Base-by-base conservation (phyloP, 92 coral and sea anemone genomes). In the Ricordea florida region DNA sequence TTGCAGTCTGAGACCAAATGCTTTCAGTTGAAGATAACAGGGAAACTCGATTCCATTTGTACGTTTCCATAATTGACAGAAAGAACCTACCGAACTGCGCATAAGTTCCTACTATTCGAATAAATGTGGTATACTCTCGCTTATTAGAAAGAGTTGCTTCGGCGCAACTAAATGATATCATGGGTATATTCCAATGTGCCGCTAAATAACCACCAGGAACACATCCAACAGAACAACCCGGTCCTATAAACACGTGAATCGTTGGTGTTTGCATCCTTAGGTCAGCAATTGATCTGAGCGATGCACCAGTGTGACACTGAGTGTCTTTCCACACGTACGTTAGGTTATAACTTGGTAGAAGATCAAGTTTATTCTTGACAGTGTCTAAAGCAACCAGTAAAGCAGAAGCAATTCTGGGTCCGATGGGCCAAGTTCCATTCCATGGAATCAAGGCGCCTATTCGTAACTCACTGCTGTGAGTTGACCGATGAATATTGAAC, bases 371-470 rank as follows among this genome's bases (percentile, higher is more conserved):
- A 37, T 68, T 22, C 22, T 58, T 29, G 0, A 79, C 70, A 15
- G 69, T 58, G 25, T 90, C 90, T 32, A 82, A 75, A 4, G 77
- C 96, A 17, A 90, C 79, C 9, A 82, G 72, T 32, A 90, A 40
- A 3, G 92, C 96, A 0, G 96, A 82, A 13, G 89, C 96, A 77
- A 81, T 67, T 35, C 87, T 67, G 28, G 84, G 87, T 1, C 92
- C 92, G 2, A 35, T 79, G 0, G 89, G 87, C 96, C 96, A 90
- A 3, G 80, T 57, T 22, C 96, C 96, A 31, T 73, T 90, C 92
- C 89, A 87, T 1, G 96, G 92, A 5, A 90, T 74, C 72, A 90
- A 65, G 4, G 87, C 92, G 10, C 92, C 96, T 2, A 90, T 71
- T 34, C 55, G 67, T 52, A 90, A 58, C 28, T 74, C 79, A 30